Base-by-base conservation (phyloP, 2,113 vertebrate species). In the Ibidorhyncha struthersii region DNA sequence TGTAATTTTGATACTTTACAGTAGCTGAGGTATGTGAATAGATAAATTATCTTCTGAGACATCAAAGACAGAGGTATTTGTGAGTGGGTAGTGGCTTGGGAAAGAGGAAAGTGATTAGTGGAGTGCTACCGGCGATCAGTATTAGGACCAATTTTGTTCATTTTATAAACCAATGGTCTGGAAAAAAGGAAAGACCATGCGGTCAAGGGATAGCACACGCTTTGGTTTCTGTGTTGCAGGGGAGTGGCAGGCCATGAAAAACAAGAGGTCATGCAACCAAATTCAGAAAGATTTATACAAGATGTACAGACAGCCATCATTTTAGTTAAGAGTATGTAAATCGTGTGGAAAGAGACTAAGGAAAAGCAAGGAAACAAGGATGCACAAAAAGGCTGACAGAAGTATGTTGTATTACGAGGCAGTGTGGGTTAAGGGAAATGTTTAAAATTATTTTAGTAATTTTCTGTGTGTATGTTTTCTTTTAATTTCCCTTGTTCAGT, bases 101-200 rank as follows among this genome's bases (percentile, higher is more conserved):
- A 97, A 94, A 82, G 95, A 92, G 92, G 65, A 67, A 96, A 89
- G 95, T 92, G 92, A 91, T 97, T 92, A 96, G 95, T 92, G 69
- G 90, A 95, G 83, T 95, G 82, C 89, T 82, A 72, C 80, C 86
- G 89, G 90, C 95, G 94, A 89, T 95, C 89, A 86, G 86, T 43
- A 65, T 89, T 89, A 65, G 80, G 69, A 92, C 94, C 94, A 93
- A 96, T 97, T 97, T 97, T 96, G 86, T 97, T 97, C 95, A 96
- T 97, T 96, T 96, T 96, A 76, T 97, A 97, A 94, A 65, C 82
- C 96, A 97, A 16, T 96, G 95, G 36, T 92, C 95, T 86, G 94
- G 95, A 97, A 96, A 96, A 95, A 93, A 96, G 70, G 74, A 89
- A 97, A 90, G 89, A 22, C 82, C 41, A 1, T 14, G 76, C 23